phyloP scores from a whole-genome alignment of 2,113 vertebrate genomes.

The Podilymbus podiceps region DNA sequence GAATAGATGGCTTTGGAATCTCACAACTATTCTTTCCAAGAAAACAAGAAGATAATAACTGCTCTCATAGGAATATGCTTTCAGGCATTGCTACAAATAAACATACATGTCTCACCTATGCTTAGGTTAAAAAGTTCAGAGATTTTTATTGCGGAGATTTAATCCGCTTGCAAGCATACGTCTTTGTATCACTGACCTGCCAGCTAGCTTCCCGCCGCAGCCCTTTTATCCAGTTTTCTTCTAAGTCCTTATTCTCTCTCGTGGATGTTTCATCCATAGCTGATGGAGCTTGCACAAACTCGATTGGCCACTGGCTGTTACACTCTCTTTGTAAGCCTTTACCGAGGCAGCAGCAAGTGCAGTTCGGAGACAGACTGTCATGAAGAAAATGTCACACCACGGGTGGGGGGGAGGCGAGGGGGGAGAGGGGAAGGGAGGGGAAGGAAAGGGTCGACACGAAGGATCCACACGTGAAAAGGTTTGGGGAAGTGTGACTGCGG shows the following conservation, averaged over 20 bases:
- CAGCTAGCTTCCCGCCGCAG: constrained; percentile 73
- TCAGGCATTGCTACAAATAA: constrained; percentile 32
- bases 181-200: constrained; percentile 75
- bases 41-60: constrained; percentile 50
- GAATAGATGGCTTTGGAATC: constrained; percentile 43
- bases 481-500: constrained; percentile 35
- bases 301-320: constrained; percentile 74
- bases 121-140: constrained; percentile 41
- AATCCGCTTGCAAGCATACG: background rate
- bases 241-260: constrained; percentile 73
- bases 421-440: constrained; percentile 5
- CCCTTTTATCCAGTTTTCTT: constrained; percentile 77
- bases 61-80: constrained; percentile 13
- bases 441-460: constrained; percentile 69
- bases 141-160: constrained; percentile 29
- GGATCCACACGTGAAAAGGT: constrained; percentile 66
- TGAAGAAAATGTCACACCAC: constrained; percentile 83
- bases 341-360: constrained; percentile 78
- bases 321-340: constrained; percentile 80
- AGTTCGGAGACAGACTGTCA: constrained; percentile 81
- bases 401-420: constrained; percentile 34
- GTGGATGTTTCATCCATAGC: constrained; percentile 75
- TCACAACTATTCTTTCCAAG: constrained; percentile 53
- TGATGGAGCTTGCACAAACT: constrained; percentile 65
- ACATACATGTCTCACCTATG: background rate